A percentile compares a stretch with the other conserved stretches of the same genome.
Evolutionary conservation across 2,888 invertebrate genomes (phyloP).

Genomic region (Eledone cirrhosa): DNA sequence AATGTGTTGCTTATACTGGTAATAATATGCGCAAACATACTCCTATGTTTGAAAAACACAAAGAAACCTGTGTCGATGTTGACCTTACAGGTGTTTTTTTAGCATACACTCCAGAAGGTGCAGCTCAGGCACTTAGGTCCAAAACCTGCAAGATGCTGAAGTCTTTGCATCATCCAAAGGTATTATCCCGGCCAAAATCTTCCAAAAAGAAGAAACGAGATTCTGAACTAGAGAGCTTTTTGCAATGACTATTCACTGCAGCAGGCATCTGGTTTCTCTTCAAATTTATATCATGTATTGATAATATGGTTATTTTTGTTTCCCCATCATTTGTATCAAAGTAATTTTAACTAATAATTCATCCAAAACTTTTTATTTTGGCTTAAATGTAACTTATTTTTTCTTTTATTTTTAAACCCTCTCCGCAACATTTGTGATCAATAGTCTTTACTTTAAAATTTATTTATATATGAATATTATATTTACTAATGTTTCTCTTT

Average conservation of each 20-base stretch:
- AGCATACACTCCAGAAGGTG: conserved; percentile 73
- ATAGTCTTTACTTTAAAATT: too few relatives aligned
- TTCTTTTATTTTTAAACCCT: too few relatives aligned
- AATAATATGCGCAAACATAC: conserved; percentile 90
- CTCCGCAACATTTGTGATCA: too few relatives aligned
- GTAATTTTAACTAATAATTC: neutral
- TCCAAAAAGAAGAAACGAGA: conserved; percentile 57
- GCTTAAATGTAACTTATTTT: too few relatives aligned
- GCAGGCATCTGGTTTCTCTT: conserved; percentile 35
- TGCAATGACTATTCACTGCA: conserved; percentile 50
- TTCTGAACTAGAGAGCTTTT: conserved; percentile 47
- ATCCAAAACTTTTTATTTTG: too few relatives aligned
- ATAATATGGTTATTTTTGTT: conserved; percentile 7
- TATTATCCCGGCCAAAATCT: conserved; percentile 52
- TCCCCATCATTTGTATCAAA: neutral
- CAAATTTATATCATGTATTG: conserved; percentile 34
- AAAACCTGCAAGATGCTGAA: conserved; percentile 67
- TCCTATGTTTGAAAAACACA: conserved; percentile 62
- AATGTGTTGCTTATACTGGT: conserved; percentile 97
- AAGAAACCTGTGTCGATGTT: conserved; percentile 70
- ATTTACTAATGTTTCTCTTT: too few relatives aligned
- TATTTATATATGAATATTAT: too few relatives aligned
- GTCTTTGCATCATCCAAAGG: conserved; percentile 41
- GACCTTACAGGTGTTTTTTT: conserved; percentile 77
- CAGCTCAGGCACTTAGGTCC: conserved; percentile 69